A percentile compares a stretch with the other conserved stretches of the same genome.
These are phyloP conservation scores for human DNA, from an alignment of 2,113 vertebrate genomes.

Conservation along the genomic window DNA sequence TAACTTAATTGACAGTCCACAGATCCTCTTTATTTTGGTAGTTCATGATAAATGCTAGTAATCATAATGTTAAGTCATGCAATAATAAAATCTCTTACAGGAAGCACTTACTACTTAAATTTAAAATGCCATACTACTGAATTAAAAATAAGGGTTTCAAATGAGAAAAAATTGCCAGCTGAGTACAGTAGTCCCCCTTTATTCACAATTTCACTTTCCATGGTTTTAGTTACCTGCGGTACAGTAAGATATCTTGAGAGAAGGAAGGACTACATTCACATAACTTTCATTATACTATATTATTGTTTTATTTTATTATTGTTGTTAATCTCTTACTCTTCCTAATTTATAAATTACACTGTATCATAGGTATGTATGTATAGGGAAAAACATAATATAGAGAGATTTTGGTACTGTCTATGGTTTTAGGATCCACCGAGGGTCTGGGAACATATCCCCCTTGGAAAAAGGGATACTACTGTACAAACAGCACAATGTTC, in stretches of 20 bases:
- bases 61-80: background rate
- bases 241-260: background rate
- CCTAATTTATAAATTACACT: background rate
- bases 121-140: background rate
- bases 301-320: background rate
- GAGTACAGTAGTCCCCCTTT: background rate
- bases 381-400: background rate
- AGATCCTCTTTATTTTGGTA: conserved; percentile 30
- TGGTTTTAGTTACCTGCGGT: background rate
- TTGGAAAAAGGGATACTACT: background rate
- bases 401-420: background rate
- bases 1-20: conserved; percentile 3
- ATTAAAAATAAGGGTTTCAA: conserved; percentile 41
- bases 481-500: background rate
- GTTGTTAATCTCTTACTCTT: background rate
- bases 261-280: background rate
- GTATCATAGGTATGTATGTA: background rate
- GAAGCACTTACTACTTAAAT: conserved; percentile 10
- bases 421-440: background rate
- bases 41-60: background rate
- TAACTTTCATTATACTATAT: background rate
- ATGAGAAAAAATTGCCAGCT: background rate
- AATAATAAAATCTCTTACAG: conserved; percentile 38
- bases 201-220: background rate
- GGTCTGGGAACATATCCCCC: background rate